phyloP scores from a whole-genome alignment of 2,888 invertebrate species.

The Aphodius sticticus region DNA sequence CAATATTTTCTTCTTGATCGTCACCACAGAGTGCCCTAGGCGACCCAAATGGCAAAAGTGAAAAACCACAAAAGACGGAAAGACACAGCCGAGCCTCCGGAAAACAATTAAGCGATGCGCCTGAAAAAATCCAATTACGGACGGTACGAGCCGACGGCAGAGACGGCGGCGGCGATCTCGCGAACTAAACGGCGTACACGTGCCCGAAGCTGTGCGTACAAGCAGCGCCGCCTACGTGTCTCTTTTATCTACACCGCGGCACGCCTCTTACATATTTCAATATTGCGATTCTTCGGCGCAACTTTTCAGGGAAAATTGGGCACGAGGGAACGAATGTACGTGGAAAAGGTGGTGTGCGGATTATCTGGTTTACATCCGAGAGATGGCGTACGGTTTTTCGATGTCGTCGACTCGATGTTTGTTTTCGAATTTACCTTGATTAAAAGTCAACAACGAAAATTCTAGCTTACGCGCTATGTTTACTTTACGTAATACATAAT shows the following conservation, averaged over 20 bases:
- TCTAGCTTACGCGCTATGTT: not conserved
- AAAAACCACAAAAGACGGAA: not conserved
- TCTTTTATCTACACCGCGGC: not conserved
- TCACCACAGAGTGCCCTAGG: not conserved
- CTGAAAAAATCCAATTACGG: too few relatives aligned
- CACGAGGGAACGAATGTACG: not conserved
- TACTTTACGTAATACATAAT: not conserved
- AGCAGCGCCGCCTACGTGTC: not conserved
- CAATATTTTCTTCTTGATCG: not conserved
- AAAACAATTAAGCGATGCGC: too few relatives aligned
- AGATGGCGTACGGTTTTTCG: not conserved
- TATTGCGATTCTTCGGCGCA: not conserved
- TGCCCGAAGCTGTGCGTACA: too few relatives aligned
- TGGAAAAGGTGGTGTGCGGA: not conserved
- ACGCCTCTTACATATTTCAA: not conserved
- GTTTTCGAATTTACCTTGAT: not conserved
- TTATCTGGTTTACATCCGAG: not conserved
- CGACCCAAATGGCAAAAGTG: not conserved
- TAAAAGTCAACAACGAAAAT: not conserved
- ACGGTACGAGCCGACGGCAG: too few relatives aligned
- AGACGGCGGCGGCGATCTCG: too few relatives aligned
- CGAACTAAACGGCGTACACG: too few relatives aligned
- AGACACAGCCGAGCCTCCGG: not conserved
- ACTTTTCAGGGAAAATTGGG: not conserved
- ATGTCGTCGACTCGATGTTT: not conserved